Evolutionary conservation across 2,888 invertebrate genomes (phyloP), one percentile per base, ranked within the genome.

Genomic region (Nemurella pictetii): DNA sequence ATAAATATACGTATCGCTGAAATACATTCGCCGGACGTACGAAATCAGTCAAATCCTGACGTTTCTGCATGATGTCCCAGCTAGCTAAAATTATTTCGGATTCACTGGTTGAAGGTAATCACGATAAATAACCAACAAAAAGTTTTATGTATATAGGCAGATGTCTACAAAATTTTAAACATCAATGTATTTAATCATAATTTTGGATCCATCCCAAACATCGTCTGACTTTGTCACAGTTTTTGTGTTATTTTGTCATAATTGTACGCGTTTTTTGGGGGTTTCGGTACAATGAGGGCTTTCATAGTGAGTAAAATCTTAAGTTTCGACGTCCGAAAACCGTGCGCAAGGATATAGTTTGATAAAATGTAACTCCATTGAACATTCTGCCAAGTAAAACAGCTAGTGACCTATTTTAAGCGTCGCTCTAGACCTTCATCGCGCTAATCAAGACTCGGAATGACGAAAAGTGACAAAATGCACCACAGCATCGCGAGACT

Each of bases 371-470:
- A 30, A 78, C 15, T 29, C 28, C 78, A 27, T 78, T 78, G 78
- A 78, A 29, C n/a, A 28, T 29, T 4, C n/a, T 28, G 78, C 30
- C 29, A 28, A 28, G 5, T 28, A 28, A n/a, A 78, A 30, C 78
- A 78, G 78, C 20, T n/a, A 78, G 20, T 78, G n/a, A 12, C 9
- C 78, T 78, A 78, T 78, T 78, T 78, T n/a, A 29, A 78, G 78
- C 30, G 78, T n/a, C n/a, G n/a, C 9, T 78, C 78, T 78, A 78
- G 78, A 78, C 78, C 78, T 78, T 78, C 78, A 78, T 55, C 9
- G 15, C 12, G 55, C 55, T 55, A 55, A 55, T 55, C 55, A 20
- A 20, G 20, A 55, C 55, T 55, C 1, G 55, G 55, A 55, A 55
- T 55, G 55, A 12, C 20, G 55, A 55, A 55, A 55, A 55, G 55